Percentiles rank a stretch among this genome's conserved stretches.
Evolutionary conservation across 2,113 vertebrate genomes (phyloP).

Genomic region (Penelope pileata): DNA sequence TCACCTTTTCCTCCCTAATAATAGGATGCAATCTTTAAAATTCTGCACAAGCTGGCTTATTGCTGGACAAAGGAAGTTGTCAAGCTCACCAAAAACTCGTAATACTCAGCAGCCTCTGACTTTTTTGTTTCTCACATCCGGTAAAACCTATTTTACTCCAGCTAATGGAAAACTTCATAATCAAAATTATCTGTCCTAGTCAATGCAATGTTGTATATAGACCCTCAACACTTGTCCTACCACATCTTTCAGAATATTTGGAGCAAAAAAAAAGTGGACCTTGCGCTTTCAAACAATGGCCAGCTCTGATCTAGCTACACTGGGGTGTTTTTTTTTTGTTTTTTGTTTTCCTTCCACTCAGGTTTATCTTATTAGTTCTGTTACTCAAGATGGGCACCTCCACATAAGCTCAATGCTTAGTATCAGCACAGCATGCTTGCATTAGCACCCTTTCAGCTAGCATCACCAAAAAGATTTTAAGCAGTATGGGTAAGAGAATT

Average conservation of each 20-base stretch:
- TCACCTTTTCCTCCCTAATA: neutral
- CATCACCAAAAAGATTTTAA: neutral
- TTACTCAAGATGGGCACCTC: neutral
- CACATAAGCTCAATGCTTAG: neutral
- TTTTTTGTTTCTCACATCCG: neutral
- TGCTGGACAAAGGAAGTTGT: neutral
- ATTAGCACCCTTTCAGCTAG: neutral
- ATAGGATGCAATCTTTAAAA: neutral
- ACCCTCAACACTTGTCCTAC: neutral
- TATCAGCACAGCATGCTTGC: neutral
- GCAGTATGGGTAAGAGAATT: neutral
- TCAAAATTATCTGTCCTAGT: neutral
- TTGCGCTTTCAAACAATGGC: neutral
- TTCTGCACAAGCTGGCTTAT: neutral
- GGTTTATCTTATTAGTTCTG: neutral
- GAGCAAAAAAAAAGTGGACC: neutral
- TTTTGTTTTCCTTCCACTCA: neutral
- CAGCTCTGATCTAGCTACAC: neutral
- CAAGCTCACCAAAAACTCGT: neutral
- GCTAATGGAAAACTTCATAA: neutral
- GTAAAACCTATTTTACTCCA: neutral
- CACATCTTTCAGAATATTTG: neutral
- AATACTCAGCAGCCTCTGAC: neutral
- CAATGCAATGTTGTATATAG: neutral
- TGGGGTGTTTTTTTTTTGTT: neutral